phyloP scores from a whole-genome alignment of 2,888 invertebrate genomes.

The Linyphia triangularis region DNA sequence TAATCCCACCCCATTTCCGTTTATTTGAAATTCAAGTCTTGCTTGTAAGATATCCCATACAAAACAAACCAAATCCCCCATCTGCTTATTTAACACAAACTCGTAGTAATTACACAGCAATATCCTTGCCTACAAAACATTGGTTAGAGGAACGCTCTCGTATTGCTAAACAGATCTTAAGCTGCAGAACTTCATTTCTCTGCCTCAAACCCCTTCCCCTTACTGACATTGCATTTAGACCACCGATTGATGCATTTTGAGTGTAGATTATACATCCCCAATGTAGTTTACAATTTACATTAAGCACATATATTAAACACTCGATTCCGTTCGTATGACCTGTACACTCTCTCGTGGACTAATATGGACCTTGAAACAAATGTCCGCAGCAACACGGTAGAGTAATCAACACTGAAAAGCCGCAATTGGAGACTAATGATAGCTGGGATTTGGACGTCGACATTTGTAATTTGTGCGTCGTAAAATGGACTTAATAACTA shows the following conservation, averaged over 20 bases:
- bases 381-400: conserved; percentile 17
- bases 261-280: conserved; percentile 65
- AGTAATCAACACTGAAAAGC: conserved; percentile 62
- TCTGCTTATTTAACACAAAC: not conserved
- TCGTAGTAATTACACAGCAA: conserved; percentile 13
- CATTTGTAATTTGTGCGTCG: conserved; percentile 54
- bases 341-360: conserved; percentile 36
- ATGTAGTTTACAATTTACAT: conserved; percentile 63
- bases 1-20: not conserved
- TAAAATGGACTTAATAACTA: conserved; percentile 67
- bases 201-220: not conserved
- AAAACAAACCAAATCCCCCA: not conserved
- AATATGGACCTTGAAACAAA: conserved; percentile 48
- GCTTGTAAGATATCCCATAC: not conserved
- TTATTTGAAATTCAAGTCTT: not conserved
- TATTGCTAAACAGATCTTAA: conserved; percentile 32
- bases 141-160: conserved; percentile 2
- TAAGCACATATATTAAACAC: conserved; percentile 67
- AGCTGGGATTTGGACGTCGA: conserved; percentile 38
- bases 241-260: conserved; percentile 64
- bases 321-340: conserved; percentile 24
- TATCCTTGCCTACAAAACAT: conserved; percentile 36
- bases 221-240: conserved; percentile 52
- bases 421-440: conserved; percentile 59
- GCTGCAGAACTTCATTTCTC: conserved; percentile 24